A percentile compares a stretch with the other conserved stretches of the same genome.
phyloP scores from a whole-genome alignment of 2,113 vertebrate species.

The Thryonomys swinderianus region DNA sequence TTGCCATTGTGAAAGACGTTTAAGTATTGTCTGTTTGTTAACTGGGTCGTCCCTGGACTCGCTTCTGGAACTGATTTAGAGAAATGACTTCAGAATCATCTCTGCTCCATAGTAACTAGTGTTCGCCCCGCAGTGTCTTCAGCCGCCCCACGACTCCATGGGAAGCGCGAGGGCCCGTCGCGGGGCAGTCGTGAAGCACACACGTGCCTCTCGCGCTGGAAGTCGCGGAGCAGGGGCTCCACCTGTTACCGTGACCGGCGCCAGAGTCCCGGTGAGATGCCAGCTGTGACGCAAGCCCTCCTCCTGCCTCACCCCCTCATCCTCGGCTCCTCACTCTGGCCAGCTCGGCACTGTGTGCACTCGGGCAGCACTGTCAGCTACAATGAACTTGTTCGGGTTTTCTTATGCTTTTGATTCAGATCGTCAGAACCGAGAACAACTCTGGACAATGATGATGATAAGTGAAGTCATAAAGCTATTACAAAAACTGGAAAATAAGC shows the following conservation, averaged over 20 bases:
- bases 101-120: neutral
- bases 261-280: neutral
- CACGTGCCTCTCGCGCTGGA: neutral
- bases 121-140: neutral
- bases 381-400: neutral
- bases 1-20: neutral
- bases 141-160: neutral
- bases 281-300: neutral
- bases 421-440: neutral
- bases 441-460: neutral
- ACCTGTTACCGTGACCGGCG: neutral
- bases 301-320: neutral
- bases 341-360: neutral
- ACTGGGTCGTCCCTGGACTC: neutral
- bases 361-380: neutral
- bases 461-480: neutral
- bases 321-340: neutral
- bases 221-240: neutral
- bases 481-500: neutral
- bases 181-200: neutral
- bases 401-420: constrained; percentile 3
- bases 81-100: neutral
- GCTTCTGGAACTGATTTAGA: neutral
- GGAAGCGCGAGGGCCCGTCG: neutral
- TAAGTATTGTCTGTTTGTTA: neutral